Percentiles rank a stretch among this genome's conserved stretches.
phyloP scores from a whole-genome alignment of 2,113 vertebrate species.

The Cyanocitta stelleri region DNA sequence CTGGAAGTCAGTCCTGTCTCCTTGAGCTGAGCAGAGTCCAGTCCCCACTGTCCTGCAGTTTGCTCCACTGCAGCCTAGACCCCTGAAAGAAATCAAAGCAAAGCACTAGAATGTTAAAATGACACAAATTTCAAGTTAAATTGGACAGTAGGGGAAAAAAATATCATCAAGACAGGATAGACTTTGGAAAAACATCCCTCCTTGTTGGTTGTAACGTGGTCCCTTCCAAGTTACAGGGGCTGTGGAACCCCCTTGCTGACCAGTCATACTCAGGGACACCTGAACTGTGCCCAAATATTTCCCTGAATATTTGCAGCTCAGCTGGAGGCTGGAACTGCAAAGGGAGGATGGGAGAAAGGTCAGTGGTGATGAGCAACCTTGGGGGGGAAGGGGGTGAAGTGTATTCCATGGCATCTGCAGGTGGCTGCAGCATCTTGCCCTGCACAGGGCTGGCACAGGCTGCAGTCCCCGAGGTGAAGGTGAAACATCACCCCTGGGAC shows the following conservation, averaged over 20 bases:
- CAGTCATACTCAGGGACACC: not conserved
- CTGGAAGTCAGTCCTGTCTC: not conserved
- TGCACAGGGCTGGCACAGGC: not conserved
- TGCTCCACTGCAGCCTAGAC: not conserved
- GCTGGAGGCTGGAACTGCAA: not conserved
- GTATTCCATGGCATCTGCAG: not conserved
- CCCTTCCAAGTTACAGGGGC: not conserved
- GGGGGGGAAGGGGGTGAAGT: not conserved
- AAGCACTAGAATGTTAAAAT: not conserved
- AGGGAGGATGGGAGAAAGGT: not conserved
- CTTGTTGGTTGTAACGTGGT: not conserved
- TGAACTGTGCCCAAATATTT: not conserved
- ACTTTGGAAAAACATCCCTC: not conserved
- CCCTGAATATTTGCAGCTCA: not conserved
- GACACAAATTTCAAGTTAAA: not conserved
- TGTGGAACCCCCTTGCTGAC: not conserved
- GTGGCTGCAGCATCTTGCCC: not conserved
- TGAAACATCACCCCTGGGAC: not conserved
- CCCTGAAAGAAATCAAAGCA: not conserved
- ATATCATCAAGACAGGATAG: not conserved
- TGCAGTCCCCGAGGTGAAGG: not conserved
- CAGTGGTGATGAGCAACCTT: accelerated
- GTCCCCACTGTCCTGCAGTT: not conserved
- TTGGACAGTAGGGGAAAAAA: not conserved
- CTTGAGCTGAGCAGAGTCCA: not conserved